Evolutionary conservation across 2,888 invertebrate species (phyloP), one percentile per base, ranked within the genome.

Genomic region (Synanthedon formicaeformis): DNA sequence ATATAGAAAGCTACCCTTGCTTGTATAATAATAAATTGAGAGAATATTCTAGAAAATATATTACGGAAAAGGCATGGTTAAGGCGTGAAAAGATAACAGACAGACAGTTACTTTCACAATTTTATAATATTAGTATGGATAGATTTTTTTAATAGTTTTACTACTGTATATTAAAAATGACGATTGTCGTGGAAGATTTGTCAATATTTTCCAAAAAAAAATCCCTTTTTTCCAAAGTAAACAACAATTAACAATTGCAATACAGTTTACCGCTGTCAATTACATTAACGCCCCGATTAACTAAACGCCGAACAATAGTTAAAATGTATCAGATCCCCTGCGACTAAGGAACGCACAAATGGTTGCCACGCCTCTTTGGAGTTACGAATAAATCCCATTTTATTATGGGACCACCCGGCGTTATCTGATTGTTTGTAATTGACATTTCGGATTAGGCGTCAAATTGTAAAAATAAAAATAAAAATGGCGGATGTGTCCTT

Each of bases 341-440:
- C 13, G 45, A n/a, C 13, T 14, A n/a, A 1, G 13, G 45, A 45
- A 45, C 14, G n/a, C 45, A 45, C 56, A 59, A 64, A 62, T 62
- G 66, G 59, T 50, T 59, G 55, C 65, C 63, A 65, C 67, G 62
- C 67, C 67, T 55, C 52, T 50, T 40, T 56, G 54, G 54, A 58
- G 54, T 53, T 27, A 54, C 8, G 45, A 45, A 14, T 12, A 45
- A 45, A 45, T 45, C 49, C 49, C 13, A 49, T 49, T 45, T 45
- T 49, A 49, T 49, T 49, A 23, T 12, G 16, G 16, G 49, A 12
- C 49, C 49, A 49, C 49, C 49, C 49, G 49, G 49, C 16, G 45
- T 49, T 16, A 16, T 14, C 14, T 13, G 23, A 49, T 49, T 49
- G 49, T 49, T 49, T 16, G 12, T 49, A 49, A 49, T 49, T 45